Percentiles rank a stretch among this genome's conserved stretches.
Evolutionary conservation across 2,113 vertebrate species (phyloP).

Genomic region (Spizaetus ornatus): DNA sequence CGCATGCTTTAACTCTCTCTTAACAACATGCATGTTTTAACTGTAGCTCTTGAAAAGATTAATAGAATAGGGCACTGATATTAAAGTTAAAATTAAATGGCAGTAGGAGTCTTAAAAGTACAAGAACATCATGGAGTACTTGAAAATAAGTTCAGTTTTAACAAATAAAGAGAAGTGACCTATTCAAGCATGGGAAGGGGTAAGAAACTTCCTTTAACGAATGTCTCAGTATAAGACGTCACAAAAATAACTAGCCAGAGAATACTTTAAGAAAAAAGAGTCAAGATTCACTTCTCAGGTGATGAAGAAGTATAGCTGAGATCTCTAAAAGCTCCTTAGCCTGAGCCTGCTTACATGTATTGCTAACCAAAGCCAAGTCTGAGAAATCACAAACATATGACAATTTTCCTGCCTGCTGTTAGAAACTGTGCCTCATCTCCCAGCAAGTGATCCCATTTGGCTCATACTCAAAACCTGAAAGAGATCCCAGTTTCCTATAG

Average conservation of each 20-base stretch:
- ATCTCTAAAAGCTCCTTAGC: not conserved
- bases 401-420: slow-evolving; percentile 55
- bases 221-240: not conserved
- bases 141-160: not conserved
- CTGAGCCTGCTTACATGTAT: not conserved
- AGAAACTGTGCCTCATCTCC: slow-evolving; percentile 47
- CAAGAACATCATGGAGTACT: not conserved
- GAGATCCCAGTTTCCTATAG: slow-evolving; percentile 49
- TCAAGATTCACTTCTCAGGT: not conserved
- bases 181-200: not conserved
- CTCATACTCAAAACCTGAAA: slow-evolving; percentile 28
- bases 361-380: slow-evolving; percentile 14
- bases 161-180: not conserved
- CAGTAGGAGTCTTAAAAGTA: not conserved
- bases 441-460: slow-evolving; percentile 50
- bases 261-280: not conserved
- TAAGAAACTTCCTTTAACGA: not conserved
- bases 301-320: not conserved
- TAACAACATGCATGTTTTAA: not conserved
- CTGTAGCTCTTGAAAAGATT: not conserved
- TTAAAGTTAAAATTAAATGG: not conserved
- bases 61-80: not conserved
- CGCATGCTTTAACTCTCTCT: not conserved
- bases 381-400: slow-evolving; percentile 59
- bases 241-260: not conserved